Evolutionary conservation across 2,113 vertebrate genomes (phyloP).

Genomic region (Piliocolobus tephrosceles): DNA sequence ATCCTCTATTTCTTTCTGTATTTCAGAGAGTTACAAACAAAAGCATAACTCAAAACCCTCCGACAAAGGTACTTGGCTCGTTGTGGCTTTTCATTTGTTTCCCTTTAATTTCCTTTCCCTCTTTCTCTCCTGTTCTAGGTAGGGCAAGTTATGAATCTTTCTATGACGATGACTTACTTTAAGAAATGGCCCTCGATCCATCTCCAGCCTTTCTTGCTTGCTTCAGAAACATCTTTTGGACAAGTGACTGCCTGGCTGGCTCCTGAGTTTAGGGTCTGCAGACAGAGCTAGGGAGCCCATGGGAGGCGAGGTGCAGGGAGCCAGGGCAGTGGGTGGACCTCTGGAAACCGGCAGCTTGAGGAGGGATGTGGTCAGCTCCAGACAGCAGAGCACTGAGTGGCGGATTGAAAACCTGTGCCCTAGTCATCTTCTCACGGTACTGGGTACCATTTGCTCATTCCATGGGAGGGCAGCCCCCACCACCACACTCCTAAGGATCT

Average conservation of each 20-base stretch:
- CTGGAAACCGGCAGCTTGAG: neutral
- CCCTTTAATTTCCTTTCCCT: conserved; percentile 65
- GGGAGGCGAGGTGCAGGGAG: fast-evolving
- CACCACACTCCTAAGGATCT: neutral
- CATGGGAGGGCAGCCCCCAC: neutral
- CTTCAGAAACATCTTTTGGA: conserved; percentile 41
- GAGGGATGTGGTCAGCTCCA: neutral
- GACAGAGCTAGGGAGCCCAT: neutral
- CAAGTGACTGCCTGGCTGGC: neutral
- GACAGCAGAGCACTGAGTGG: neutral
- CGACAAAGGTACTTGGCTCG: conserved; percentile 86
- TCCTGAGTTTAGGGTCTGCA: neutral
- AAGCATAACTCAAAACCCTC: conserved; percentile 90
- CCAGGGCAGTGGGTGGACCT: neutral
- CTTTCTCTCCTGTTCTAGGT: conserved; percentile 51
- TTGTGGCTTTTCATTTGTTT: conserved; percentile 79
- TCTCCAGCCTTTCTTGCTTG: conserved; percentile 57
- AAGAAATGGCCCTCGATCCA: conserved; percentile 49
- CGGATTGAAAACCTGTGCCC: neutral
- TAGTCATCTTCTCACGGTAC: neutral
- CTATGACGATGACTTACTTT: neutral
- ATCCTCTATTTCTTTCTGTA: conserved; percentile 83
- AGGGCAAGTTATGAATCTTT: conserved; percentile 49
- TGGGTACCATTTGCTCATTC: neutral
- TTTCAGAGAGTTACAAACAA: conserved; percentile 94